These are phyloP conservation scores for Pteruthius melanotis DNA, from an alignment of 2,113 vertebrate species.

Conservation along the genomic window DNA sequence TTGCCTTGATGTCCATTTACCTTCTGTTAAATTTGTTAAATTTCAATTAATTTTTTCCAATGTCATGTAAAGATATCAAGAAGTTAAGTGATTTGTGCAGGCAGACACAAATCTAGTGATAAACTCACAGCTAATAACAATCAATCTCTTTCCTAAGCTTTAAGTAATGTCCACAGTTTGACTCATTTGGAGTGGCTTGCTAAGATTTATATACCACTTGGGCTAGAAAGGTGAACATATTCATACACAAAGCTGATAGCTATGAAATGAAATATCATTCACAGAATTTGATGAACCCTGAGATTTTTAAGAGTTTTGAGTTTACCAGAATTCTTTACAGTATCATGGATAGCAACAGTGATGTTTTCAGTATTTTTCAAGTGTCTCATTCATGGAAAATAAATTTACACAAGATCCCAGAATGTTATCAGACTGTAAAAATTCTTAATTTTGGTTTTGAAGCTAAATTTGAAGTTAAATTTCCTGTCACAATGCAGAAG, in stretches of 20 bases:
- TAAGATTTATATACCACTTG: background rate
- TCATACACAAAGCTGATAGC: background rate
- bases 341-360: background rate
- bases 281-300: background rate
- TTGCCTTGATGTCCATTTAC: background rate
- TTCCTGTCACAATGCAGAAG: background rate
- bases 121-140: background rate
- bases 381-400: background rate
- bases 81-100: background rate
- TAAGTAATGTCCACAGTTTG: background rate
- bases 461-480: background rate
- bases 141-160: background rate
- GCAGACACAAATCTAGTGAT: background rate
- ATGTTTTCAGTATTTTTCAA: background rate
- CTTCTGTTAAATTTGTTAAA: background rate
- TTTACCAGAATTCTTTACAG: background rate
- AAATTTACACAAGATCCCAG: background rate
- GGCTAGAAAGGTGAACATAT: background rate
- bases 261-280: background rate
- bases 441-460: background rate
- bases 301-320: background rate
- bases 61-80: background rate
- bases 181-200: background rate
- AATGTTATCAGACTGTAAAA: background rate
- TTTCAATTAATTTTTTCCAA: fast-evolving